Evolutionary conservation across 2,797 vertebrate genomes (phyloP).

Genomic region (Scleropages formosus): DNA sequence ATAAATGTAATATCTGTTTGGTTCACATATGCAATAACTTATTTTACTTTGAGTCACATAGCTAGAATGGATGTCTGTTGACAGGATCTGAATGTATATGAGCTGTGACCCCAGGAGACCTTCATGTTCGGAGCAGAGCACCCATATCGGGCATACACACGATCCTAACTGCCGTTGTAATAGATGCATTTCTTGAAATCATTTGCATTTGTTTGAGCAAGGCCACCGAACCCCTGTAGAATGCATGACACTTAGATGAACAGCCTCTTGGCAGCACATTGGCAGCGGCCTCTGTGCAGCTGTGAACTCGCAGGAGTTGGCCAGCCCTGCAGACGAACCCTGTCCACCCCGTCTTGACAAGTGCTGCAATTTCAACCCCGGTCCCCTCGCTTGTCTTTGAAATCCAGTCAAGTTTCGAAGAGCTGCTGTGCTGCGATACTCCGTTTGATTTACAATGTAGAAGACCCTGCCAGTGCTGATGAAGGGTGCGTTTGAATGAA

Average conservation of each 20-base stretch:
- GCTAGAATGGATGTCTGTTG: not conserved
- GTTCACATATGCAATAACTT: too few species aligned
- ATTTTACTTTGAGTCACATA: too few species aligned
- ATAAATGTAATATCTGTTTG: too few species aligned
- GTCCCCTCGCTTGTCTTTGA: not conserved
- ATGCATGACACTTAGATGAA: not conserved
- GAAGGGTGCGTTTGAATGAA: slow-evolving; percentile 43
- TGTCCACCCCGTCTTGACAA: not conserved
- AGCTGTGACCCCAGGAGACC: not conserved
- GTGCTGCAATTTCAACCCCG: not conserved
- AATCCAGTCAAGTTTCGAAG: slow-evolving; percentile 24
- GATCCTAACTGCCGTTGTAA: not conserved
- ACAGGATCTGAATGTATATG: not conserved
- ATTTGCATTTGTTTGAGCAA: not conserved
- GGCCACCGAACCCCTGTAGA: not conserved
- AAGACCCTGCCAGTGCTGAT: slow-evolving; percentile 47
- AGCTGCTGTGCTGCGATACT: slow-evolving; percentile 21
- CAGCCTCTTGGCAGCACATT: not conserved
- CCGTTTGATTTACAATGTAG: slow-evolving; percentile 29
- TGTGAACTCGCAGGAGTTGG: not conserved
- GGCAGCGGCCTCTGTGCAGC: slow-evolving; percentile 2
- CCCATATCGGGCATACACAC: too few species aligned
- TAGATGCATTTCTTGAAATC: not conserved
- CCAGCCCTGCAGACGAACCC: not conserved
- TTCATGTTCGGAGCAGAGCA: not conserved